A percentile compares a stretch with the other conserved stretches of the same genome.
phyloP scores from a whole-genome alignment of 2,113 vertebrate species.

The Sclerurus mexicanus region DNA sequence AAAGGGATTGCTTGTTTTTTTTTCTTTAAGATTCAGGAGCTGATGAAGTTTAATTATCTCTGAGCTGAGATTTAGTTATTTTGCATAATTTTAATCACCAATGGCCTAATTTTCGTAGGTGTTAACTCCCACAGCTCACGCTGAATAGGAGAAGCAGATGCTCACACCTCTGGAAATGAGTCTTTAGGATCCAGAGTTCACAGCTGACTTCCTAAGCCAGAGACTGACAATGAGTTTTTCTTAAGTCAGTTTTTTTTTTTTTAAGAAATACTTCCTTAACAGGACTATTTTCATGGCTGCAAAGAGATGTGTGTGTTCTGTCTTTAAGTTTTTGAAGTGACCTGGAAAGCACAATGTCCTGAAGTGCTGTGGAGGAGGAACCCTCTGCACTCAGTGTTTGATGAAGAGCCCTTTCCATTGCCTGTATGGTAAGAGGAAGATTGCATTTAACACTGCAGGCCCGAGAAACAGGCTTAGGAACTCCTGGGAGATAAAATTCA shows the following conservation, averaged over 20 bases:
- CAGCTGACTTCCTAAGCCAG: not conserved
- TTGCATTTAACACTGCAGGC: not conserved
- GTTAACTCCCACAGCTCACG: not conserved
- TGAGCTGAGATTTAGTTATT: conserved; percentile 32
- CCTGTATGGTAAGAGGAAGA: not conserved
- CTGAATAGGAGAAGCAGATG: not conserved
- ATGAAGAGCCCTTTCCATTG: not conserved
- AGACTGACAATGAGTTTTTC: not conserved
- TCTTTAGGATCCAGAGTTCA: not conserved
- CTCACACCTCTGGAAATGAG: not conserved
- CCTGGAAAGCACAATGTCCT: not conserved
- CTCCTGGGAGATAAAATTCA: not conserved
- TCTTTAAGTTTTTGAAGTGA: not conserved
- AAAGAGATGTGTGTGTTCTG: not conserved
- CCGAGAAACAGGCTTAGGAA: not conserved
- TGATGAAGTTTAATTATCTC: conserved; percentile 43
- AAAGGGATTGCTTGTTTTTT: not conserved
- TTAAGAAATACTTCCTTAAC: not conserved
- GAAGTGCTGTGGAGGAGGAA: not conserved
- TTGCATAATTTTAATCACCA: conserved; percentile 51
- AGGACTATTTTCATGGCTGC: not conserved
- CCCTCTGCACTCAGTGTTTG: not conserved
- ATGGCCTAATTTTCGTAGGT: conserved; percentile 27
- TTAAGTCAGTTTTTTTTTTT: not conserved
- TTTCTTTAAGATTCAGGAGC: not conserved